phyloP scores from a whole-genome alignment of 1,140 invertebrate species.

The Copidosoma floridanum region DNA sequence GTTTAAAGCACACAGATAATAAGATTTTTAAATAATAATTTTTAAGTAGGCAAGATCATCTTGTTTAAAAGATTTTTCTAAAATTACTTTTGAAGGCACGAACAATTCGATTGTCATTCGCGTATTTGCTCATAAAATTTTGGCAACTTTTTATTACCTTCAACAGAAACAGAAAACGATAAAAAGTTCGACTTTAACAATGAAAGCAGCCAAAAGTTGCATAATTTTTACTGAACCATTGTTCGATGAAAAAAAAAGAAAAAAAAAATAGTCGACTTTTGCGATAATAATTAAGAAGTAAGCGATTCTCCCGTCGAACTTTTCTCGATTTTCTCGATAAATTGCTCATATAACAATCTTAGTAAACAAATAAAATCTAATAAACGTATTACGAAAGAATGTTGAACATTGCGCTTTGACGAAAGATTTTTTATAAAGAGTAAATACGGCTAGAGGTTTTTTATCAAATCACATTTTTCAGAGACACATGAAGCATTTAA shows the following conservation, averaged over 20 bases:
- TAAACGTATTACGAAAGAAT: too few relatives aligned
- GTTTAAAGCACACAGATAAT: constrained; percentile 12
- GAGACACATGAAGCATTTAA: too few relatives aligned
- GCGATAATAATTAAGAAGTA: neutral
- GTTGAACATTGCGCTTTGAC: neutral
- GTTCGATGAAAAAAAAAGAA: constrained; percentile 18
- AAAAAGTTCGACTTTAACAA: constrained; percentile 5
- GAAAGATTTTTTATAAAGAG: constrained; percentile 3
- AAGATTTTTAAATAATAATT: constrained; percentile 1
- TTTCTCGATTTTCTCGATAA: neutral
- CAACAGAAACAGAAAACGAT: neutral
- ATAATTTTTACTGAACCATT: constrained; percentile 1
- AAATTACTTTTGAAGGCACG: constrained; percentile 2
- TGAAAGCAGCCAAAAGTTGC: neutral
- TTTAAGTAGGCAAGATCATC: neutral
- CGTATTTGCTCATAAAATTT: too few relatives aligned
- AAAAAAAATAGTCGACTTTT: too few relatives aligned
- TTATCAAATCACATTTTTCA: neutral
- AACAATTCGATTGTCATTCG: too few relatives aligned
- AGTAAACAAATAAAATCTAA: neutral
- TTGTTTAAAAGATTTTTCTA: constrained; percentile 8
- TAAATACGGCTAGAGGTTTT: too few relatives aligned
- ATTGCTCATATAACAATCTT: constrained; percentile 11
- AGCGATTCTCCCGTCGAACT: neutral
- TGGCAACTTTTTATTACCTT: too few relatives aligned